These are phyloP conservation scores for Neuroterus valhalla DNA, from an alignment of 1,140 invertebrate genomes.

Conservation along the genomic window DNA sequence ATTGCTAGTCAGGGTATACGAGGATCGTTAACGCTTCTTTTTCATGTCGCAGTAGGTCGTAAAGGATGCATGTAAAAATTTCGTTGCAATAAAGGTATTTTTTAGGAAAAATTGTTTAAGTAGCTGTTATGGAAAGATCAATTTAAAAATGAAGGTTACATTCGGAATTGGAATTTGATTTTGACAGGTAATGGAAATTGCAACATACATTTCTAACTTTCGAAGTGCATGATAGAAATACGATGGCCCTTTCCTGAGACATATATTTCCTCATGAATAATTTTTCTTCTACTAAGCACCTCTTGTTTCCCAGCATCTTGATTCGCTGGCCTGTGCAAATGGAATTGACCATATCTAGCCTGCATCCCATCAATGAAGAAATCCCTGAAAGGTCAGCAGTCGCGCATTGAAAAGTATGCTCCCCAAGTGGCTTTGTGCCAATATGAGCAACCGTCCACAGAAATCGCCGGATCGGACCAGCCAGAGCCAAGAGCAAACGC, in stretches of 20 bases:
- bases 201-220: too few species aligned
- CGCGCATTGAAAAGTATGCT: conserved; percentile 49
- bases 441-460: conserved; percentile 38
- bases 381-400: conserved; percentile 60
- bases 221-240: too few species aligned
- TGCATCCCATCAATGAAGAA: conserved; percentile 38
- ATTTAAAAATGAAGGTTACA: too few species aligned
- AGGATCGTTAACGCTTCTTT: too few species aligned
- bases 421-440: conserved; percentile 53
- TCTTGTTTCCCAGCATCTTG: conserved; percentile 17
- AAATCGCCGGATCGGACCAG: conserved; percentile 45
- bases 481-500: conserved; percentile 36
- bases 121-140: too few species aligned
- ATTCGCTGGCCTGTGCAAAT: not conserved
- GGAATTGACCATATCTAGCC: conserved; percentile 8
- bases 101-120: too few species aligned
- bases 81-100: too few species aligned
- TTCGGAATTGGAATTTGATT: too few species aligned
- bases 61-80: too few species aligned
- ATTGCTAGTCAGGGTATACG: too few species aligned
- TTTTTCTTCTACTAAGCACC: conserved; percentile 20
- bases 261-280: conserved; percentile 16
- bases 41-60: too few species aligned
- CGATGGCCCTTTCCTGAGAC: conserved; percentile 5
- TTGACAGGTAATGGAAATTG: too few species aligned